Percentiles rank a stretch among this genome's conserved stretches.
Conservation (phyloP, 1,140 invertebrate species). For the Neodiprion fabricii region DNA sequence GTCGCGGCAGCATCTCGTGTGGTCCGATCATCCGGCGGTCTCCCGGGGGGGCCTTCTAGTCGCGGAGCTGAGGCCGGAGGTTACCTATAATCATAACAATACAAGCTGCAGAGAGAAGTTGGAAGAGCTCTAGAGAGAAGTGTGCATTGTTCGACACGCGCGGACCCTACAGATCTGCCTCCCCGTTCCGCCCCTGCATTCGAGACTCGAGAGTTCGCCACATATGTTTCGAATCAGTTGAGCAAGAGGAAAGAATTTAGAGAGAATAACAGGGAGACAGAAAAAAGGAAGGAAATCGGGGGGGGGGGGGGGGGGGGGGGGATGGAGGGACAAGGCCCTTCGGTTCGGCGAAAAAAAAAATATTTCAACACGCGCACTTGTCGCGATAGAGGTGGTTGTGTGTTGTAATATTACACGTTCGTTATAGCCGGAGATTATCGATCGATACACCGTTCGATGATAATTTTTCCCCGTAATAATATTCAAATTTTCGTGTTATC, state of each 20-base stretch:
- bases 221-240: conserved; percentile 56
- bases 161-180: conserved; percentile 53
- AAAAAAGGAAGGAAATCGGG: neutral
- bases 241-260: neutral
- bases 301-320: conserved; percentile 15
- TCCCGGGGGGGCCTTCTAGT: neutral
- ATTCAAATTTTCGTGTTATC: too few relatives aligned
- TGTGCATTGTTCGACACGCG: conserved; percentile 57
- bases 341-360: neutral
- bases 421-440: too few relatives aligned
- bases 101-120: conserved; percentile 32
- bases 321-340: neutral
- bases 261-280: neutral
- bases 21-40: neutral
- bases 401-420: too few relatives aligned
- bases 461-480: too few relatives aligned
- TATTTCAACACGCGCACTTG: too few relatives aligned
- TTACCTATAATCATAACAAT: conserved; percentile 33
- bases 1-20: neutral
- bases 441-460: too few relatives aligned
- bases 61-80: neutral
- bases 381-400: too few relatives aligned
- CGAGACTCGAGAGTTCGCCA: conserved; percentile 33
- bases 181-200: conserved; percentile 24
- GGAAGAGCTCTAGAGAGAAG: conserved; percentile 42